Evolutionary conservation across 2,797 vertebrate species (phyloP), one percentile per base, ranked within the genome.

Genomic region (Centropyge bicolor): DNA sequence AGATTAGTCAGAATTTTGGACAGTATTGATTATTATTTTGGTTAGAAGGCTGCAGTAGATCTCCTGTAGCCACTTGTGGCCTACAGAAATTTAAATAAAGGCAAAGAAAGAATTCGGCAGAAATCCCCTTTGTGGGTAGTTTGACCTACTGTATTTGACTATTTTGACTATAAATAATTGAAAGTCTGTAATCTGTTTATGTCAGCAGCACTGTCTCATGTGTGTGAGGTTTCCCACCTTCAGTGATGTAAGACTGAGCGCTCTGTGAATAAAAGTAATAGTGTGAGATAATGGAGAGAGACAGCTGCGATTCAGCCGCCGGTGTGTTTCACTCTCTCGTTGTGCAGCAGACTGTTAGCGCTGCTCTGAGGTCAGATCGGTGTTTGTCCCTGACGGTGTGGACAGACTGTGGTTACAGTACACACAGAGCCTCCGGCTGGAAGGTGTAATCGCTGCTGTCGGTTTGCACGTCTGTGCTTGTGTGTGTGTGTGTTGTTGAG

Each of bases 351-450:
- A 84, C 79, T 77, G 82, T 83, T 72, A 22, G 45, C 56, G 45
- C 76, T 78, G 85, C 81, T 84, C 71, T 66, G 57, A 77, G 82
- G 79, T 91, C 81, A 81, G 82, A 77, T 75, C 16, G 3, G 38
- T 70, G 69, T 78, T 73, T 70, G 74, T 85, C 63, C 40, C 65
- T 9, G 55, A 24, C 22, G 16, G 40, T 14, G 66, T 73, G 69
- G 72, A 79, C 83, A 76, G 63, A 36, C 66, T 70, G 71, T 76
- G 65, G 74, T 80, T 70, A 63, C 70, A 70, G 68, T 59, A 49
- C 63, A 72, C 69, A 60, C 65, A 51, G 17, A 63, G 80, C 81
- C 76, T 75, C 67, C 13, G 67, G 76, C 82, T 82, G 76, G 60
- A 75, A 71, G 52, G 60, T 90, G 67, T 88, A 82, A 81, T 84